These are phyloP conservation scores for Solen grandis DNA, from an alignment of 1,140 invertebrate species.

Conservation along the genomic window DNA sequence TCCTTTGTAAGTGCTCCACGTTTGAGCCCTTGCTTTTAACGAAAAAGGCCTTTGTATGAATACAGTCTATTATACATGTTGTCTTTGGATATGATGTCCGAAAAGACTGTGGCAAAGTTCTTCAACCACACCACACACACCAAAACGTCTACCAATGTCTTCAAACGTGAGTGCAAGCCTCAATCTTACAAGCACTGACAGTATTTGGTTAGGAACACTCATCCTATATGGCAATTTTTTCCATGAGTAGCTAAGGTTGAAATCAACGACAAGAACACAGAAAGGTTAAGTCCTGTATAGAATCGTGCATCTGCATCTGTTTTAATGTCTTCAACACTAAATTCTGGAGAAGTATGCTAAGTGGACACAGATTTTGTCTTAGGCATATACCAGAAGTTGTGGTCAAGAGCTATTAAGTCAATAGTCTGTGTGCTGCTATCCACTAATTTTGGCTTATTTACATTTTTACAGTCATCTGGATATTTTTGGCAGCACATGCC, in stretches of 20 bases:
- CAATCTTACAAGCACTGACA: not conserved
- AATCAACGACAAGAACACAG: constrained; percentile 26
- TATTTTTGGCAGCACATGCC: constrained; percentile 6
- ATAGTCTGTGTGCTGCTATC: constrained; percentile 5
- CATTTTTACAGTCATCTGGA: constrained; percentile 6
- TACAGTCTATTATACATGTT: constrained; percentile 51
- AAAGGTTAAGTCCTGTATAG: constrained; percentile 17
- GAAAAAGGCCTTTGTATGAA: constrained; percentile 56
- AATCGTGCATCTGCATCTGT: not conserved
- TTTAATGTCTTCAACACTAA: not conserved
- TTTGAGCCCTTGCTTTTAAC: constrained; percentile 32
- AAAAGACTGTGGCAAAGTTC: constrained; percentile 29
- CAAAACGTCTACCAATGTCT: constrained; percentile 23
- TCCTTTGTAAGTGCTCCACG: constrained; percentile 59
- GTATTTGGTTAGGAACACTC: constrained; percentile 14
- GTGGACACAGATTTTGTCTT: not conserved
- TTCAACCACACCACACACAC: constrained; percentile 42
- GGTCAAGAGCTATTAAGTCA: constrained; percentile 8
- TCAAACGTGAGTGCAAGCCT: constrained; percentile 24
- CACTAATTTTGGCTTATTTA: not conserved
- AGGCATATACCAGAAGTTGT: not conserved
- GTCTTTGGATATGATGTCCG: constrained; percentile 21
- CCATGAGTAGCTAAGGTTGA: not conserved
- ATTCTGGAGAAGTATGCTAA: not conserved
- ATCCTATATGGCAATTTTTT: constrained; percentile 12